Evolutionary conservation across 2,888 invertebrate species (phyloP), one percentile per base, ranked within the genome.

Genomic region (Dromius quadrimaculatus): DNA sequence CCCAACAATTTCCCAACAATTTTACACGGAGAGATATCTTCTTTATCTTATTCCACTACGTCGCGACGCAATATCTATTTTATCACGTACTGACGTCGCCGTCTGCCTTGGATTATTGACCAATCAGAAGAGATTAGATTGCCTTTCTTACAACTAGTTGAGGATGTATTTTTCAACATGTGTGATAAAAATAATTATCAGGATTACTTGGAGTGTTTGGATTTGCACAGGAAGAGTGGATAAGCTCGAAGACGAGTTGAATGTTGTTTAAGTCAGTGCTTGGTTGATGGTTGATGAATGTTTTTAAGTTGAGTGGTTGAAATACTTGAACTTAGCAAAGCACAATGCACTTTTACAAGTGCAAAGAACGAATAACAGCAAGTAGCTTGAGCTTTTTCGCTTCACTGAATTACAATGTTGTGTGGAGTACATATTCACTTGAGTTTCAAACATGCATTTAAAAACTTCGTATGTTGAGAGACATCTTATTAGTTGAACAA

Each of bases 101-200:
- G 66, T 54, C 66, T 50, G 22, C 17, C 20, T 50, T 28, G 57
- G 66, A 66, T 66, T 66, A 66, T 66, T 66, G 66, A 66, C 66
- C 66, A 66, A 66, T 66, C 50, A 66, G 54, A 23, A 54, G 66
- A 66, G 66, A 66, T 66, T 66, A 66, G 54, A 66, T 66, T 66
- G 54, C 54, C 54, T 47, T n/a, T 13, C 22, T 66, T 34, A 41
- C 38, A 66, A 22, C 66, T 65, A 65, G 34, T 65, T 23, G 43
- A 11, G 32, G 66, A 54, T 66, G 54, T 66, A 66, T 57, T 57
- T 66, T 66, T 66, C 66, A 54, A 66, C 66, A 57, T 34, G 57
- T 45, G 54, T 22, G 54, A 66, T 54, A 50, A 54, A 66, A 66
- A 66, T 66, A 66, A 66, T 66, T 66, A 66, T 66, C 54, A 11